phyloP scores from a whole-genome alignment of 1,140 invertebrate genomes.

The Lycorma delicatula region DNA sequence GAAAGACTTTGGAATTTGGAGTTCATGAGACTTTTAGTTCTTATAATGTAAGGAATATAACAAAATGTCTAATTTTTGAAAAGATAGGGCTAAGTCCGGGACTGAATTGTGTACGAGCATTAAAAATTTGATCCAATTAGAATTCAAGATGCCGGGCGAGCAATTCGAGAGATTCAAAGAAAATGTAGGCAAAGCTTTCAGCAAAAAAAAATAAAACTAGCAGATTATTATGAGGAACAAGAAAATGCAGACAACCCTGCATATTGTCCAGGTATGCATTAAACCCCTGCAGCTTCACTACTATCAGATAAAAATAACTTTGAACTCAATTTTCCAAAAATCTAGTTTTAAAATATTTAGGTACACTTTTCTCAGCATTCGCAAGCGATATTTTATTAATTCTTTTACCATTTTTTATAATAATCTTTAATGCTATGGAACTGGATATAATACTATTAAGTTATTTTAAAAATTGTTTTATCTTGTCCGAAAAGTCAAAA shows the following conservation, averaged over 20 bases:
- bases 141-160: neutral
- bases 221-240: slow-evolving; percentile 5
- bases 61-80: slow-evolving; percentile 1
- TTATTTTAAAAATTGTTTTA: too few species aligned
- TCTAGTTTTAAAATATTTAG: too few species aligned
- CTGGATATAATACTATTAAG: too few species aligned
- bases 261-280: slow-evolving; percentile 3
- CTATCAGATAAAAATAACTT: too few species aligned
- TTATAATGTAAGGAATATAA: slow-evolving; percentile 2
- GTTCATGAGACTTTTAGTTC: neutral
- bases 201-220: slow-evolving; percentile 1
- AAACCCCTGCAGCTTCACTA: too few species aligned
- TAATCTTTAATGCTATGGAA: too few species aligned
- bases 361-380: too few species aligned
- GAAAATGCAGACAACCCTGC: slow-evolving; percentile 12
- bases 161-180: slow-evolving; percentile 4
- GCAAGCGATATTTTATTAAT: too few species aligned
- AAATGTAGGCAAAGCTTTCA: slow-evolving; percentile 6
- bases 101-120: neutral
- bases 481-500: too few species aligned
- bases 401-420: too few species aligned
- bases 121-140: slow-evolving; percentile 1
- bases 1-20: neutral
- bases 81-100: neutral
- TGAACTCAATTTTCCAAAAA: too few species aligned